Percentiles rank a stretch among this genome's conserved stretches.
phyloP scores from a whole-genome alignment of 2,888 invertebrate species.

The Lasioglossum pauxillum region DNA sequence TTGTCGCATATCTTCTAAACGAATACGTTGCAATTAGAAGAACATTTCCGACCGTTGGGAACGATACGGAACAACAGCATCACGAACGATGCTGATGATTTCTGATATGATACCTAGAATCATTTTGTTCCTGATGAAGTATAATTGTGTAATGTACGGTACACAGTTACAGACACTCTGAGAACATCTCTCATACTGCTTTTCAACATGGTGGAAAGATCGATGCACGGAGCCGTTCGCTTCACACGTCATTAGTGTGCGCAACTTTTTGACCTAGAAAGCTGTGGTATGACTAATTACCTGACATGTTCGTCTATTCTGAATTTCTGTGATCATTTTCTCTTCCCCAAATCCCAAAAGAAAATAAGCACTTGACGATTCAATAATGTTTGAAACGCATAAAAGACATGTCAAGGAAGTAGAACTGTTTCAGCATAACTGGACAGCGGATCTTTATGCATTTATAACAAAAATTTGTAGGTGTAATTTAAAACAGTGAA shows the following conservation, averaged over 20 bases:
- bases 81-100: background rate
- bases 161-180: background rate
- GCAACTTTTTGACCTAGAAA: slow-evolving; percentile 12
- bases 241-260: slow-evolving; percentile 9
- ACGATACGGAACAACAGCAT: background rate
- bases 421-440: background rate
- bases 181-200: background rate
- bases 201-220: background rate
- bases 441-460: too few species aligned
- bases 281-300: background rate
- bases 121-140: background rate
- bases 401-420: background rate
- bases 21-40: too few species aligned
- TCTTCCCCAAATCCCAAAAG: background rate
- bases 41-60: too few species aligned
- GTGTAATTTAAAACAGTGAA: too few species aligned
- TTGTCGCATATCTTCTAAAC: background rate
- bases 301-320: background rate
- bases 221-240: slow-evolving; percentile 2
- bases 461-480: too few species aligned
- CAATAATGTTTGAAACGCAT: background rate
- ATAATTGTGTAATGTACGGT: background rate
- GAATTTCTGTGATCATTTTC: background rate
- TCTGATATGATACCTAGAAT: background rate
- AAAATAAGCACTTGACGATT: background rate